Conservation (phyloP, 2,113 vertebrate species). For the Astatoreochromis straeleni region DNA sequence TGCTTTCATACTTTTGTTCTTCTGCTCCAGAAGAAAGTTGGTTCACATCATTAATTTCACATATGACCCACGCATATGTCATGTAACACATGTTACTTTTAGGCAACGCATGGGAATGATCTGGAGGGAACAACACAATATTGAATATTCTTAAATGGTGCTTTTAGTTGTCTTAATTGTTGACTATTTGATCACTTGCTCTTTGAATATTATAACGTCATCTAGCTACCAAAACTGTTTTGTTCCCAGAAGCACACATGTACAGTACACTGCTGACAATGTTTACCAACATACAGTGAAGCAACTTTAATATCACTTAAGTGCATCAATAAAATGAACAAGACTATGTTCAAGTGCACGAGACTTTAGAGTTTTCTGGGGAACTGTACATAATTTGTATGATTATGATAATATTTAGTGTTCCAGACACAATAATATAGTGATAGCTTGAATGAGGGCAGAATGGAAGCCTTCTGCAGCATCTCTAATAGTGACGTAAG, state of each 20-base stretch:
- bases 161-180: slow-evolving; percentile 1
- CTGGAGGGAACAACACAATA: slow-evolving; percentile 21
- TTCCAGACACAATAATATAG: slow-evolving; percentile 27
- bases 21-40: slow-evolving; percentile 2
- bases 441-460: slow-evolving; percentile 19
- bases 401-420: slow-evolving; percentile 7
- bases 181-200: slow-evolving; percentile 29
- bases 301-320: slow-evolving; percentile 40
- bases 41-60: slow-evolving; percentile 37
- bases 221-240: slow-evolving; percentile 38
- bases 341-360: slow-evolving; percentile 44
- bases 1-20: slow-evolving; percentile 28
- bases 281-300: slow-evolving; percentile 43
- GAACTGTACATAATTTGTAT: slow-evolving; percentile 19
- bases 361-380: slow-evolving; percentile 4
- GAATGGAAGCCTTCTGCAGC: neutral
- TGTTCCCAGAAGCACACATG: slow-evolving; percentile 44
- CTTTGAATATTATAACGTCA: slow-evolving; percentile 36
- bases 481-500: slow-evolving; percentile 1
- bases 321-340: slow-evolving; percentile 33
- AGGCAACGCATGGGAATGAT: slow-evolving; percentile 22
- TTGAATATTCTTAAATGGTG: slow-evolving; percentile 1
- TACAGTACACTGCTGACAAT: slow-evolving; percentile 51
- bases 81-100: neutral
- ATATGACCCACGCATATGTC: slow-evolving; percentile 13